A percentile compares a stretch with the other conserved stretches of the same genome.
phyloP scores from a whole-genome alignment of 2,113 vertebrate genomes.

The Archocentrus centrarchus region DNA sequence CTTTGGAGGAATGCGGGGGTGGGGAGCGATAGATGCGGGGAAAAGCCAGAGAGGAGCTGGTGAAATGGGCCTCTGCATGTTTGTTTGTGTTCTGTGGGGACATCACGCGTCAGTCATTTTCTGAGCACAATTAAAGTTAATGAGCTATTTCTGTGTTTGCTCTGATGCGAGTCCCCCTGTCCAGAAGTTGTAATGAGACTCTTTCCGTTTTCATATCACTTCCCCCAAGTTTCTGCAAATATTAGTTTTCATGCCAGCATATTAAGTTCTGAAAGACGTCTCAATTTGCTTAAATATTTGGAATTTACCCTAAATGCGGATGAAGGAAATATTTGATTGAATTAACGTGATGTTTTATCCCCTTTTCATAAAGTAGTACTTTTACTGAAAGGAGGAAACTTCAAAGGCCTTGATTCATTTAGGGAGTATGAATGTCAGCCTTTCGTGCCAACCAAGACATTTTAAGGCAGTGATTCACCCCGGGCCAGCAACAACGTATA shows the following conservation, averaged over 20 bases:
- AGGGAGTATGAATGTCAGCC: neutral
- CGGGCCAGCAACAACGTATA: slow-evolving; percentile 21
- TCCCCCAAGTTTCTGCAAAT: neutral
- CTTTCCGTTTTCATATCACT: neutral
- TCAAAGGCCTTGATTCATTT: slow-evolving; percentile 30
- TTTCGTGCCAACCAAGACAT: slow-evolving; percentile 51
- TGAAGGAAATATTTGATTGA: neutral
- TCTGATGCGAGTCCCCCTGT: slow-evolving; percentile 24
- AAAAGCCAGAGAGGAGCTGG: neutral
- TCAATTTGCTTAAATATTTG: neutral
- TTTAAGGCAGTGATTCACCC: slow-evolving; percentile 61
- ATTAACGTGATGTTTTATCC: neutral
- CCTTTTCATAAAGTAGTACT: neutral
- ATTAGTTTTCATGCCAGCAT: neutral
- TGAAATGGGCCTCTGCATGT: slow-evolving; percentile 51
- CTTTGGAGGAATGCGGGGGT: slow-evolving; percentile 50
- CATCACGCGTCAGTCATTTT: slow-evolving; percentile 69
- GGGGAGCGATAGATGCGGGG: neutral
- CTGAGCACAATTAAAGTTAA: slow-evolving; percentile 70
- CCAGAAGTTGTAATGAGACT: slow-evolving; percentile 10
- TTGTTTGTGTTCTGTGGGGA: slow-evolving; percentile 70
- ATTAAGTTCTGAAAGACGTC: neutral
- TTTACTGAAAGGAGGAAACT: neutral
- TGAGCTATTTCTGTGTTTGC: slow-evolving; percentile 51
- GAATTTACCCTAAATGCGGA: neutral